Evolutionary conservation across 2,888 invertebrate genomes (phyloP).

Genomic region (Clitarchus hookeri): DNA sequence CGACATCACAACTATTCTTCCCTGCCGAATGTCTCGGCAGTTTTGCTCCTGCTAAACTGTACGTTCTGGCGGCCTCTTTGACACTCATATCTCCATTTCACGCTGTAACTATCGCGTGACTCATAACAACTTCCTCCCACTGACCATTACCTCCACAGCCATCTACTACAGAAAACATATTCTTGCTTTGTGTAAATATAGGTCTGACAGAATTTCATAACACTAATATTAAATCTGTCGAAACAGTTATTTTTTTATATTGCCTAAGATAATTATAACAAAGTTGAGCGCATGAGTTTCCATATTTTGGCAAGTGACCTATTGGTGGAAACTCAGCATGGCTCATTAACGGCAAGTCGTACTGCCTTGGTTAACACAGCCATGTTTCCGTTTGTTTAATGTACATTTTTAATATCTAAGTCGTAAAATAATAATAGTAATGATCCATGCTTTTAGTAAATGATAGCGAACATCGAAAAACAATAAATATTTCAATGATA

Average conservation of each 20-base stretch:
- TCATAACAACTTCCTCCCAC: not conserved
- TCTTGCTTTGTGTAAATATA: too few species aligned
- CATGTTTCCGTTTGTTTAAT: not conserved
- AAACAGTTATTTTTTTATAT: not conserved
- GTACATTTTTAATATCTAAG: not conserved
- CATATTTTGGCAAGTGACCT: not conserved
- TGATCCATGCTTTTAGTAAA: not conserved
- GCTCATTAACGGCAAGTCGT: not conserved
- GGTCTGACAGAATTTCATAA: too few species aligned
- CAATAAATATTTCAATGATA: not conserved
- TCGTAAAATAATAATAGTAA: not conserved
- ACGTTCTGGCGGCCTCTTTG: constrained; percentile 19
- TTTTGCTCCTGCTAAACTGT: not conserved
- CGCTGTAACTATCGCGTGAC: constrained; percentile 3
- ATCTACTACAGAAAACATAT: not conserved
- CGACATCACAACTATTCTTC: constrained; percentile 3
- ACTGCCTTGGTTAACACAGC: not conserved
- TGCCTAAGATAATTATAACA: not conserved
- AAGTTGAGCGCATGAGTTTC: not conserved
- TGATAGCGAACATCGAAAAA: not conserved
- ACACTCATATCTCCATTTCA: not conserved
- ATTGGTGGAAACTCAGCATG: not conserved
- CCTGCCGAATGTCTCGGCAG: constrained; percentile 16
- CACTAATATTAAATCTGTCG: too few species aligned
- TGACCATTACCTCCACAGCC: not conserved